These are phyloP conservation scores for Diachasmimorpha longicaudata DNA, from an alignment of 1,140 invertebrate species.

Conservation along the genomic window DNA sequence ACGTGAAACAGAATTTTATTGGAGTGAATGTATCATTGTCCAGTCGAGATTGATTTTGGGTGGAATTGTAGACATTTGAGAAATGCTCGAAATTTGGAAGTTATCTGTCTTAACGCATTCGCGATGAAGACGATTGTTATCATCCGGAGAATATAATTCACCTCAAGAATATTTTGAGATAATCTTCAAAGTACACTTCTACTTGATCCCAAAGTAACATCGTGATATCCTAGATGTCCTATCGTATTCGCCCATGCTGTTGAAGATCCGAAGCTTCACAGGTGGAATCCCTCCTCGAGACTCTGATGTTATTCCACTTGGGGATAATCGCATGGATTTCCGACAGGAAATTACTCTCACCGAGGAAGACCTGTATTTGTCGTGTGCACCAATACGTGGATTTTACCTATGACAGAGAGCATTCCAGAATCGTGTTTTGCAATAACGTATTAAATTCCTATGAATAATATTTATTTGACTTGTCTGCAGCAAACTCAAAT, in stretches of 20 bases:
- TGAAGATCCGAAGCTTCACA: not conserved
- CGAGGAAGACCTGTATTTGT: slow-evolving; percentile 4
- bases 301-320: slow-evolving; percentile 40
- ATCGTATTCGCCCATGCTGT: not conserved
- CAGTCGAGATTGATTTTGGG: too few relatives aligned
- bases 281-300: slow-evolving; percentile 34
- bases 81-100: too few relatives aligned
- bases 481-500: too few relatives aligned
- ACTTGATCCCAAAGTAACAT: not conserved
- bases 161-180: not conserved
- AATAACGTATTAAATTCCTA: not conserved
- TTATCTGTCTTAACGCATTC: not conserved
- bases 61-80: too few relatives aligned
- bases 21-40: too few relatives aligned
- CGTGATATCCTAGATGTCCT: not conserved
- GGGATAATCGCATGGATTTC: slow-evolving; percentile 43
- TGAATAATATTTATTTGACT: too few relatives aligned
- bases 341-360: slow-evolving; percentile 45
- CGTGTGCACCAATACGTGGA: not conserved
- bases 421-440: not conserved
- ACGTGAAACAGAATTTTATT: too few relatives aligned
- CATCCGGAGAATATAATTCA: not conserved
- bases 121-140: not conserved
- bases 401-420: slow-evolving; percentile 7
- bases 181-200: not conserved